Evolutionary conservation across 2,113 vertebrate species (phyloP), one percentile per base, ranked within the genome.

Genomic region (Silurus meridionalis): DNA sequence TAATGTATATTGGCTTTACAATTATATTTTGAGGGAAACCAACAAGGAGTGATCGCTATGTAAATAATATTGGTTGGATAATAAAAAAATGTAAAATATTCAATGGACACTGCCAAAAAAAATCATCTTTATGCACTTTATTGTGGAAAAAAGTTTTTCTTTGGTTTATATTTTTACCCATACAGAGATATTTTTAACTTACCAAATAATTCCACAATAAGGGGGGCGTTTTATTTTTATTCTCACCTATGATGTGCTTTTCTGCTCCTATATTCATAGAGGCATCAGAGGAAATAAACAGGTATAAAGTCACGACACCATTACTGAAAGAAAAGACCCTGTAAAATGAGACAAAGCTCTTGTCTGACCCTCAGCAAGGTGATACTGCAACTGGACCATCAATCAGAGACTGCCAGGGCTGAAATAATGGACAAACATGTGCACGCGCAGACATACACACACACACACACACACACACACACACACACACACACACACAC

Each of bases 361-460:
- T 58, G 46, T 78, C 87, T 86, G 85, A 86, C 57, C 28, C 60
- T 75, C 69, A 86, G 67, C 83, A 83, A 88, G 84, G 83, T 58
- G 63, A 90, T 78, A 80, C 84, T 77, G 48, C 19, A 46, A 74
- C 58, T 19, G 55, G 69, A 71, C 77, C 83, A 88, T 86, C 82
- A 89, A 64, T 88, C 86, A 78, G 19, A 61, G 25, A 15, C 83
- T 72, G 83, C 28, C 23, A 80, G 6, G 15, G 37, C 55, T 75
- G 72, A 72, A 67, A 80, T 83, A 83, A 89, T 77, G 82, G 61
- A 86, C 83, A 88, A 71, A 83, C 66, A 80, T 19, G 15, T 9
- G 46, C 37, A 48, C 37, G 21, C 14, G 2, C 50, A 13, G 10
- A 77, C 50, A 77, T 46, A 77, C 72, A 53, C 72, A n/a, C 46